Evolutionary conservation across 2,113 vertebrate genomes (phyloP), one percentile per base, ranked within the genome.

Genomic region (Danionella cerebrum): DNA sequence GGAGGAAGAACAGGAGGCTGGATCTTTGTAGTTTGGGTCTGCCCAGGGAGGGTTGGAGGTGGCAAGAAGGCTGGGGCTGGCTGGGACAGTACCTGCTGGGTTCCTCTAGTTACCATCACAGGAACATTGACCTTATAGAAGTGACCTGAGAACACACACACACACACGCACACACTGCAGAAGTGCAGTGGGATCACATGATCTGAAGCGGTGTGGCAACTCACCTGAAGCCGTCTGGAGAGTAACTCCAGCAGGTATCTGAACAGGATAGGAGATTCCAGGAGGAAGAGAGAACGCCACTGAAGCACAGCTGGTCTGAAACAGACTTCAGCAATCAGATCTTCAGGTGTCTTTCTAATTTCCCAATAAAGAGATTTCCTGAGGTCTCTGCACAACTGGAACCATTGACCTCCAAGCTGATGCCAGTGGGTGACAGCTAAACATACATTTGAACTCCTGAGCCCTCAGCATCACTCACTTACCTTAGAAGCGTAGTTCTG

Each of bases 111-210:
- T n/a, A 98, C 92, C 87, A 96, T 82, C 13, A 97, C 84, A 12
- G 96, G 96, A 66, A 97, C 82, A 12, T 90, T 96, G 24, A 98
- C 91, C 74, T 97, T 96, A 76, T 93, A 98, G 53, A 98, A 82
- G 0, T 95, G 93, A 44, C 94, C 96, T 98, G 11, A 7, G 6
- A 2, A 6, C 5, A 16, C 12, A 52, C 38, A 9, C 38, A 41
- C 38, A 41, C 38, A 39, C 7, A 39, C 55, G 22, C 22, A 38
- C 29, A 16, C 38, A 41, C 2, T 4, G 9, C 29, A 33, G 29
- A 5, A 33, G 5, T 33, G 9, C 9, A 2, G 9, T 6, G 29
- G 1, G 29, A n/a, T n/a, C n/a, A n/a, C n/a, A n/a, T n/a, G n/a
- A n/a, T n/a, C n/a, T 33, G 58, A 70, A 22, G 55, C n/a, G 45